Conservation (phyloP, 2,888 invertebrate species). For the Eretmocerus hayati region DNA sequence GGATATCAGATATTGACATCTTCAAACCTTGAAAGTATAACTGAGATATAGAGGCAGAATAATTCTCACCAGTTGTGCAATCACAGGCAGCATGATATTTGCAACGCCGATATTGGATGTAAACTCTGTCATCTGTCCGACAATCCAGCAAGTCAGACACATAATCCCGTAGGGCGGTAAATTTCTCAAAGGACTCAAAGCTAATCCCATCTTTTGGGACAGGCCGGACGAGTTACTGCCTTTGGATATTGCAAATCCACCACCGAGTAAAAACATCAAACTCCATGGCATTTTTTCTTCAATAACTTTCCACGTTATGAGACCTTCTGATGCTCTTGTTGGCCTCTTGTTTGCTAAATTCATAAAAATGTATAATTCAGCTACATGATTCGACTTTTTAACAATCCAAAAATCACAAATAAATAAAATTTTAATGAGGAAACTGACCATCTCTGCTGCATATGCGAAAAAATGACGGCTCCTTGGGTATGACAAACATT, state of each 20-base stretch:
- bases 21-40: neutral
- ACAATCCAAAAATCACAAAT: neutral
- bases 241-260: conserved; percentile 55
- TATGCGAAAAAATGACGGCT: conserved; percentile 38
- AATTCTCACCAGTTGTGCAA: conserved; percentile 45
- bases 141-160: conserved; percentile 45
- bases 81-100: conserved; percentile 50
- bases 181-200: conserved; percentile 41
- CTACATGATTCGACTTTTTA: too few species aligned
- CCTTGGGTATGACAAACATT: conserved; percentile 52
- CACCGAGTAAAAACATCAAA: conserved; percentile 54
- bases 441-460: conserved; percentile 30
- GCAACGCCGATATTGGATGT: conserved; percentile 54
- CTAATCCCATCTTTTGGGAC: conserved; percentile 46
- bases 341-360: conserved; percentile 28
- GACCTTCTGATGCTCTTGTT: conserved; percentile 35
- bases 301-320: conserved; percentile 50
- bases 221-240: conserved; percentile 51
- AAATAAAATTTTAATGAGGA: neutral
- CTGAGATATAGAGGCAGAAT: too few species aligned
- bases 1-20: too few species aligned
- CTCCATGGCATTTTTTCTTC: conserved; percentile 54
- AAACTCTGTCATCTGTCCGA: conserved; percentile 51
- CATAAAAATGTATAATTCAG: neutral
- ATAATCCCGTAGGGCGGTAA: conserved; percentile 45